phyloP scores from a whole-genome alignment of 2,888 invertebrate genomes.

The Drosophila parthenogenetica region DNA sequence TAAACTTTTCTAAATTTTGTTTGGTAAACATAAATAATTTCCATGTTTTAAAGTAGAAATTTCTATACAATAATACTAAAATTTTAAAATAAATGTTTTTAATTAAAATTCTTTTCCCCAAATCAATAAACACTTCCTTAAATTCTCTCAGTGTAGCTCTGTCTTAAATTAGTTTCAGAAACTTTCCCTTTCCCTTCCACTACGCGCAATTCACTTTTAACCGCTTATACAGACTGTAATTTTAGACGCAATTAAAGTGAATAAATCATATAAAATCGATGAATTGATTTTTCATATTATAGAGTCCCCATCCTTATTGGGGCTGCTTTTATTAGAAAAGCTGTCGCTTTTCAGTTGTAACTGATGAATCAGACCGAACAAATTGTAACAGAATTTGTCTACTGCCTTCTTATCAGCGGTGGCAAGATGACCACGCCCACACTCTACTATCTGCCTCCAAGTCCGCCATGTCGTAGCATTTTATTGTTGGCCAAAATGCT shows the following conservation, averaged over 20 bases:
- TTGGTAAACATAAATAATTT: too few species aligned
- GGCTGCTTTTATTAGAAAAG: conserved; percentile 11
- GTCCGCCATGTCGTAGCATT: conserved; percentile 88
- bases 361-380: conserved; percentile 78
- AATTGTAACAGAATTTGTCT: conserved; percentile 85
- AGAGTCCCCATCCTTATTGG: not conserved
- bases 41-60: too few species aligned
- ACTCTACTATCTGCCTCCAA: conserved; percentile 87
- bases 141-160: too few species aligned
- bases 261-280: conserved; percentile 71
- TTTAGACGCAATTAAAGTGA: conserved; percentile 46
- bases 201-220: not conserved
- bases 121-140: too few species aligned
- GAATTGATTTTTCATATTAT: conserved; percentile 63
- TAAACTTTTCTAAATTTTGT: too few species aligned
- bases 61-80: too few species aligned
- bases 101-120: too few species aligned
- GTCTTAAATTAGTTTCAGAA: not conserved
- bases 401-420: conserved; percentile 84
- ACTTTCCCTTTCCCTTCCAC: not conserved
- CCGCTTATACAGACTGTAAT: not conserved
- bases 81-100: too few species aligned
- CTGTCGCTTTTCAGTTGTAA: conserved; percentile 35
- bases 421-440: conserved; percentile 83
- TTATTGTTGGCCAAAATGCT: conserved; percentile 87